phyloP scores from a whole-genome alignment of 37 sponge, comb jelly and placozoan genomes.

The Tethya wilhelma region DNA sequence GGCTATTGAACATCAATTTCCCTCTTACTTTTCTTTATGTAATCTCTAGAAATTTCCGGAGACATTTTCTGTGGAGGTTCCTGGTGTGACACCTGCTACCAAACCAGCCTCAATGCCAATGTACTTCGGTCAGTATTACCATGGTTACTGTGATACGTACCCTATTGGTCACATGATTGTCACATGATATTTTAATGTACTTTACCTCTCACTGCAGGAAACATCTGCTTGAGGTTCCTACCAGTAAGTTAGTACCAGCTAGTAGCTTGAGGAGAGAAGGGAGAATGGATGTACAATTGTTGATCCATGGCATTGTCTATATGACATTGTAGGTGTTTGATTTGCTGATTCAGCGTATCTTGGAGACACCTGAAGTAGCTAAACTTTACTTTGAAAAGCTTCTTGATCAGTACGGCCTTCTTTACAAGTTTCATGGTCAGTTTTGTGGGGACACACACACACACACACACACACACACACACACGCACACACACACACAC shows the following conservation, averaged over 20 bases:
- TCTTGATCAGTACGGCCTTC: constrained; percentile 52
- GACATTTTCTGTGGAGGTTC: constrained; percentile 37
- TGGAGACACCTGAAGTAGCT: constrained; percentile 64
- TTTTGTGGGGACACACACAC: no score
- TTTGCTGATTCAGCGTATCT: constrained; percentile 72
- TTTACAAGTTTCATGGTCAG: constrained; percentile 86
- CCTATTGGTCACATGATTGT: not conserved
- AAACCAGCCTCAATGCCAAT: constrained; percentile 61
- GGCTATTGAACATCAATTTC: no score
- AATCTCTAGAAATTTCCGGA: constrained; percentile 60
- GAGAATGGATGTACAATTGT: not conserved
- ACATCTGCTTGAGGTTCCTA: constrained; percentile 70
- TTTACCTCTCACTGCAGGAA: constrained; percentile 50
- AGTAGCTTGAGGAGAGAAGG: not conserved
- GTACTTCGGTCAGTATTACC: constrained; percentile 63
- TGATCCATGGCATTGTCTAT: no score
- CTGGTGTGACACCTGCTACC: constrained; percentile 28
- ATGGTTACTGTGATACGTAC: not conserved
- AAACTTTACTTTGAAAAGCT: constrained; percentile 42
- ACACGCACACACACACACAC: not conserved
- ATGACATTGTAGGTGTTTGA: constrained; percentile 71
- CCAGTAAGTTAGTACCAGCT: constrained; percentile 32
- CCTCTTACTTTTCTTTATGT: no score
- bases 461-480: no score
- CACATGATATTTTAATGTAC: not conserved